These are phyloP conservation scores for Eupithecia inturbata DNA, from an alignment of 2,888 invertebrate species.

Conservation along the genomic window DNA sequence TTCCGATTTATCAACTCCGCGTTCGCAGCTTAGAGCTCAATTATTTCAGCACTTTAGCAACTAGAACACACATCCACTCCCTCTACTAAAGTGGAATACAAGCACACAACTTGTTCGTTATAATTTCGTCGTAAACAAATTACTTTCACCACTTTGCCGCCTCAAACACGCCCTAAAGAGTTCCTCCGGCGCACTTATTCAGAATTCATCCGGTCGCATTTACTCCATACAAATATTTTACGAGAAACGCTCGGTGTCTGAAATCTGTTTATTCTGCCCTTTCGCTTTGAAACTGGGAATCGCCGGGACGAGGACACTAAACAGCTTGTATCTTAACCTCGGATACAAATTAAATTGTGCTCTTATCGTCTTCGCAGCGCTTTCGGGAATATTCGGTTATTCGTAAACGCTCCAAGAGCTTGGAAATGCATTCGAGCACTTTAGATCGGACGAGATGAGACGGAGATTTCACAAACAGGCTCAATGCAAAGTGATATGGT, in stretches of 20 bases:
- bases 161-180: constrained; percentile 23
- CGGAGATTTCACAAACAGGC: not conserved
- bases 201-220: constrained; percentile 31
- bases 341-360: constrained; percentile 60
- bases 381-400: constrained; percentile 28
- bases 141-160: constrained; percentile 17
- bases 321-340: constrained; percentile 65
- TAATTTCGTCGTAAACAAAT: constrained; percentile 26
- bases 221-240: constrained; percentile 52
- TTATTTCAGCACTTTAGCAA: constrained; percentile 9
- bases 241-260: constrained; percentile 42
- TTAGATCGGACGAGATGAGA: constrained; percentile 25
- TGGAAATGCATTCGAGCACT: constrained; percentile 22
- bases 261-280: constrained; percentile 54
- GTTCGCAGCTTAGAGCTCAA: not conserved
- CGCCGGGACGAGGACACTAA: constrained; percentile 54
- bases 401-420: constrained; percentile 18
- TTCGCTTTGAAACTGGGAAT: constrained; percentile 50
- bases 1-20: not conserved
- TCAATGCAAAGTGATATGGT: constrained; percentile 5
- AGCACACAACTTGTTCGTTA: constrained; percentile 11
- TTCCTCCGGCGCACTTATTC: constrained; percentile 28
- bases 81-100: not conserved
- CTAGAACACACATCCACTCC: constrained; percentile 11
- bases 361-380: constrained; percentile 29